Evolutionary conservation across 2,888 invertebrate species (phyloP).

Genomic region (Erpobdella octoculata): DNA sequence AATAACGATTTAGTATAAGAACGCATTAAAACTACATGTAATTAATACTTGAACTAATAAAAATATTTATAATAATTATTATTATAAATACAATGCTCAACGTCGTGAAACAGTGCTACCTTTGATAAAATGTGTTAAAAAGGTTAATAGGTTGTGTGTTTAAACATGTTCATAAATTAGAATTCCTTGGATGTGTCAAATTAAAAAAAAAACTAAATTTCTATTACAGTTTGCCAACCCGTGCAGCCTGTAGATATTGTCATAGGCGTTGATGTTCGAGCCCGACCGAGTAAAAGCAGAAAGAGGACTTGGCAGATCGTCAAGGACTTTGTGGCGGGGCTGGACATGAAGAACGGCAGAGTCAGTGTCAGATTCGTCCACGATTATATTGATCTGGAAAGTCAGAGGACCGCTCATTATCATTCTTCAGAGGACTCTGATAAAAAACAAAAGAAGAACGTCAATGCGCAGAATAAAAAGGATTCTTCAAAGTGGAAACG

Average conservation of each 20-base stretch:
- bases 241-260: neutral
- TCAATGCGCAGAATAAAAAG: neutral
- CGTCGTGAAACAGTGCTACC: too few relatives aligned
- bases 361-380: slow-evolving; percentile 21
- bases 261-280: neutral
- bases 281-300: neutral
- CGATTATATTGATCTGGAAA: neutral
- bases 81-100: too few relatives aligned
- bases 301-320: slow-evolving; percentile 6
- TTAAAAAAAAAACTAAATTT: neutral
- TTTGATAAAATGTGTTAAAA: too few relatives aligned
- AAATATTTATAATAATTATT: too few relatives aligned
- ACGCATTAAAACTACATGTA: too few relatives aligned
- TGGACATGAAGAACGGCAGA: slow-evolving; percentile 10
- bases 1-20: too few relatives aligned
- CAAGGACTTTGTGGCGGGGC: neutral
- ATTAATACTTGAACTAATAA: too few relatives aligned
- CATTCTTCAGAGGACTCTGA: neutral
- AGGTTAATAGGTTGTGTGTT: too few relatives aligned
- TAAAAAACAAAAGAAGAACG: neutral
- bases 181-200: neutral
- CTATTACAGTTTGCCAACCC: neutral
- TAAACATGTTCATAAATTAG: too few relatives aligned
- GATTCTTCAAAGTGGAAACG: too few relatives aligned
- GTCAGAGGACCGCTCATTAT: neutral